Evolutionary conservation across 2,888 invertebrate genomes (phyloP).

Genomic region (Dolomedes plantarius): DNA sequence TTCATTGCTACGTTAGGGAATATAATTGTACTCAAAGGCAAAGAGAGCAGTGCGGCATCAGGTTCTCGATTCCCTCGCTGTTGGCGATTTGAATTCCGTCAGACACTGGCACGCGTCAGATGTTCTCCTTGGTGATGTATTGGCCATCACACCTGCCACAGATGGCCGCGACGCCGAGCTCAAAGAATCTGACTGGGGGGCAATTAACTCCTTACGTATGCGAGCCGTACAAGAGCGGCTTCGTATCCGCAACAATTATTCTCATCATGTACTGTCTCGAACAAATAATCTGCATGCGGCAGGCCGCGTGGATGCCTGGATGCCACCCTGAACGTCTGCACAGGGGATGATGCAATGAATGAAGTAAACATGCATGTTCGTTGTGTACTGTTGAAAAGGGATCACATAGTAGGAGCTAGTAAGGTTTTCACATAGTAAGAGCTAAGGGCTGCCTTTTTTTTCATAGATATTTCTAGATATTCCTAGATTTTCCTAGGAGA

Average conservation of each 20-base stretch:
- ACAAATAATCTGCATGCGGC: background rate
- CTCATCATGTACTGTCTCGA: background rate
- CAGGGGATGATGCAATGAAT: no score
- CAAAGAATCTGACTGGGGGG: background rate
- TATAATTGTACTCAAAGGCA: no score
- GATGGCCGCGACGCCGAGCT: background rate
- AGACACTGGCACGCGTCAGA: constrained; percentile 7
- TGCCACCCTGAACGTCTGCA: no score
- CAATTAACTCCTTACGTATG: background rate
- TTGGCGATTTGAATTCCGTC: background rate
- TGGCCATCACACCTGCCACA: constrained; percentile 14
- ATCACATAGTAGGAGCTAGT: no score
- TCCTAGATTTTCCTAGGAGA: no score
- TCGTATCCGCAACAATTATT: background rate
- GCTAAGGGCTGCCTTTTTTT: no score
- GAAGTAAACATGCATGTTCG: no score
- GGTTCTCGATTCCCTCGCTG: background rate
- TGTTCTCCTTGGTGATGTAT: constrained; percentile 9
- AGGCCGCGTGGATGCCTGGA: background rate
- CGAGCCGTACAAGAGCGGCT: background rate
- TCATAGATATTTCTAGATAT: no score
- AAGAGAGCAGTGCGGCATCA: no score
- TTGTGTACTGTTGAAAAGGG: no score
- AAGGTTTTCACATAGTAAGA: no score
- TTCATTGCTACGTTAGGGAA: no score